Evolutionary conservation across 2,113 vertebrate species (phyloP), one percentile per base, ranked within the genome.

Genomic region (Labeo rohita): DNA sequence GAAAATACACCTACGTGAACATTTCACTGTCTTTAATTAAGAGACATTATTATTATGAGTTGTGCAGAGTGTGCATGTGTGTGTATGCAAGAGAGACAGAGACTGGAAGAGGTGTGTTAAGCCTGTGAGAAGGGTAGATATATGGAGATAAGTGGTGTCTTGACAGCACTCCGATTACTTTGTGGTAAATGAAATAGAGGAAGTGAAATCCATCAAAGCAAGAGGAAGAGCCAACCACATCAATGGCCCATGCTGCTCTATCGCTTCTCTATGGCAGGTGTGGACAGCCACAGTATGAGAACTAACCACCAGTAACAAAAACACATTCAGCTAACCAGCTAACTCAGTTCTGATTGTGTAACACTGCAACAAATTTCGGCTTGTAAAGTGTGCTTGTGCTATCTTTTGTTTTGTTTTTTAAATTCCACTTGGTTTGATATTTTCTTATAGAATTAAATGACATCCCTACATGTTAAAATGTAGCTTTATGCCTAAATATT

Each of bases 101-200:
- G 28, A 54, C 16, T 85, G 73, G 47, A 28, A 70, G 80, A 70
- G 47, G 52, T 84, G 80, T 34, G 70, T 84, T 50, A 88, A 90
- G 87, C 50, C 84, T 56, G 36, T 8, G 34, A 83, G 83, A 85
- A 81, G 74, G 83, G 88, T 79, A 80, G 85, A 85, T 87, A 8
- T 84, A 74, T 80, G 81, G 68, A 84, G 84, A 90, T 87, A 89
- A 88, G 85, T 73, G 78, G 76, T 74, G 56, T 81, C 72, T 80
- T 84, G 79, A 85, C 50, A 65, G 77, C 70, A 78, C 83, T 85
- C 74, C 65, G 72, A 86, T 90, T 86, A 88, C 77, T 78, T 87
- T 89, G 88, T 76, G 84, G 84, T 89, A 85, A 90, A 73, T 65
- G 79, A 84, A 89, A 86, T 65, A 85, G 77, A 86, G 87, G 84